A percentile compares a stretch with the other conserved stretches of the same genome.
Evolutionary conservation across 2,888 invertebrate species (phyloP).

Genomic region (Diogma glabrata): DNA sequence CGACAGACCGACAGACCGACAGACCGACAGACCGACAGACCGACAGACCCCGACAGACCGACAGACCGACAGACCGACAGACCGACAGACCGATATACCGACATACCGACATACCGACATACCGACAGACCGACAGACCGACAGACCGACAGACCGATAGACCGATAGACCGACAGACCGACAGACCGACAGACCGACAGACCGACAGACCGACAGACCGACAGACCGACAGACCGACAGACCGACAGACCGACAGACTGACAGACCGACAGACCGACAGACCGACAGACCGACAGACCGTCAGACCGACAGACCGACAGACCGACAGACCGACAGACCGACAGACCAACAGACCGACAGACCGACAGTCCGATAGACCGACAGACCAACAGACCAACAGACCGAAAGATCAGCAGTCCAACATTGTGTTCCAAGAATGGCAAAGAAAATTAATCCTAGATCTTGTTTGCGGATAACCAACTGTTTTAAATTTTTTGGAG

Average conservation of each 20-base stretch:
- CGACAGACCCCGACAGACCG: neutral
- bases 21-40: neutral
- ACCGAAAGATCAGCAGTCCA: neutral
- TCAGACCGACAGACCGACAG: neutral
- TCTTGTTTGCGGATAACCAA: too few species aligned
- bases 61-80: neutral
- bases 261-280: neutral
- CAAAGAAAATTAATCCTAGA: too few species aligned
- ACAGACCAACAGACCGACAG: neutral
- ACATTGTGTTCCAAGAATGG: too few species aligned
- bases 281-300: neutral
- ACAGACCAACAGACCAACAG: neutral
- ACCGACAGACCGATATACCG: neutral
- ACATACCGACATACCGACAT: neutral
- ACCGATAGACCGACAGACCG: neutral
- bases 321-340: neutral
- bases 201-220: neutral
- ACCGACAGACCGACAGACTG: neutral
- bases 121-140: neutral
- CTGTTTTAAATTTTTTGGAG: too few species aligned
- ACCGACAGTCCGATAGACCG: neutral
- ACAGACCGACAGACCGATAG: neutral
- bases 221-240: neutral
- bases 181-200: neutral
- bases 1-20: neutral